Conservation (phyloP, 2,797 vertebrate species). For the Triplophysa bombifrons region DNA sequence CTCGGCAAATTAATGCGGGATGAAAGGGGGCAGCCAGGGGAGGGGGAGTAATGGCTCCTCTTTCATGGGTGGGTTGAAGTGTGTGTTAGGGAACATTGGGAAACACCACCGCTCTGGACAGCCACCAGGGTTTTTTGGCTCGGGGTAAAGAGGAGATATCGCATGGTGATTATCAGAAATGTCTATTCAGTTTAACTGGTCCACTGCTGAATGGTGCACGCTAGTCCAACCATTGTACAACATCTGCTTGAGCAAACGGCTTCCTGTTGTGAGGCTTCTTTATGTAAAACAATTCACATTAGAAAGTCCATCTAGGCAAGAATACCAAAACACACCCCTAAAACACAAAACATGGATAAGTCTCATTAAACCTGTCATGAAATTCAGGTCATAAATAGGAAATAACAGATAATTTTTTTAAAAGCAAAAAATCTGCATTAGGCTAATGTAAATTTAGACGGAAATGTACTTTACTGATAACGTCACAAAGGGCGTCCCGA, state of each 20-base stretch:
- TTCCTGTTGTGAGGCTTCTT: slow-evolving; percentile 2
- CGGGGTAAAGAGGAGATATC: slow-evolving; percentile 14
- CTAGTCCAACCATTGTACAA: background rate
- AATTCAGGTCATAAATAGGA: background rate
- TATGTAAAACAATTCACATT: background rate
- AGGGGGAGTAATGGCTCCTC: slow-evolving; percentile 45
- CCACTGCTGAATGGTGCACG: background rate
- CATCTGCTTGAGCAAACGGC: slow-evolving; percentile 13
- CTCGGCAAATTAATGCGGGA: slow-evolving; percentile 81
- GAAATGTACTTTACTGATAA: background rate
- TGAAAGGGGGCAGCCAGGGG: slow-evolving; percentile 66
- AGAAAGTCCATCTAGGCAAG: background rate
- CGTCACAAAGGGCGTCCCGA: background rate
- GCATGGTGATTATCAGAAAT: slow-evolving; percentile 20
- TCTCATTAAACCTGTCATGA: background rate
- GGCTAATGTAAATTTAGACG: background rate
- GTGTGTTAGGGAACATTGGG: slow-evolving; percentile 53
- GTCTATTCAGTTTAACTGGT: slow-evolving; percentile 3
- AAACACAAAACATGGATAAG: background rate
- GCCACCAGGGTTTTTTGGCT: background rate
- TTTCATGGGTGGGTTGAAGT: slow-evolving; percentile 51
- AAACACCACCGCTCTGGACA: background rate
- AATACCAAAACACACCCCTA: background rate
- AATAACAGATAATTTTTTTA: background rate
- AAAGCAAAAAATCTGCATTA: background rate